These are phyloP conservation scores for Motacilla tschutschensis DNA, from an alignment of 2,113 vertebrate genomes.

Conservation along the genomic window DNA sequence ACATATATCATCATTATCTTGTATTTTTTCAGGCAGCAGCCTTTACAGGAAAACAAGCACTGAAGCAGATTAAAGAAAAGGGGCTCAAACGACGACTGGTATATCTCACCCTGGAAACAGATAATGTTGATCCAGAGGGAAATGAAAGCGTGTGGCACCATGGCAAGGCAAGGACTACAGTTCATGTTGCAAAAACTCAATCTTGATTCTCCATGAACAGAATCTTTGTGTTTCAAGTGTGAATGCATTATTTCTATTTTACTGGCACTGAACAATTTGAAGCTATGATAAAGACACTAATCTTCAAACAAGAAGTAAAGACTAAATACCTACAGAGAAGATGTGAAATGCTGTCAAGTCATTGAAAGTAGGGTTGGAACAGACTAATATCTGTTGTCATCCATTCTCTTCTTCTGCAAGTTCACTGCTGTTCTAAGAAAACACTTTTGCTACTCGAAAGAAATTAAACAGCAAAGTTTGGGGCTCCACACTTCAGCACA, in stretches of 20 bases:
- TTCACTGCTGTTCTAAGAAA: not conserved
- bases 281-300: not conserved
- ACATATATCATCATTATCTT: constrained; percentile 56
- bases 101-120: constrained; percentile 86
- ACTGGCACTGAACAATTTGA: not conserved
- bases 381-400: not conserved
- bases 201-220: not conserved
- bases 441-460: not conserved
- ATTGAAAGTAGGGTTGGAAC: not conserved
- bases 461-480: not conserved
- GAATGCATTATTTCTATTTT: not conserved
- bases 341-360: not conserved
- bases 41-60: constrained; percentile 90
- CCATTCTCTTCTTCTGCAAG: not conserved
- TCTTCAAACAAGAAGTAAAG: not conserved
- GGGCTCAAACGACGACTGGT: constrained; percentile 87
- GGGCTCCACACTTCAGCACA: not conserved
- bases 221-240: not conserved
- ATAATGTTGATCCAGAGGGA: constrained; percentile 91
- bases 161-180: constrained; percentile 77
- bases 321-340: not conserved
- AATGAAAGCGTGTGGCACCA: constrained; percentile 93
- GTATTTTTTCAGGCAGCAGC: constrained; percentile 80
- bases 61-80: constrained; percentile 87
- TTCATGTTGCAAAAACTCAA: not conserved